Conservation (phyloP, 2,113 vertebrate species). For the Oriolus oriolus region DNA sequence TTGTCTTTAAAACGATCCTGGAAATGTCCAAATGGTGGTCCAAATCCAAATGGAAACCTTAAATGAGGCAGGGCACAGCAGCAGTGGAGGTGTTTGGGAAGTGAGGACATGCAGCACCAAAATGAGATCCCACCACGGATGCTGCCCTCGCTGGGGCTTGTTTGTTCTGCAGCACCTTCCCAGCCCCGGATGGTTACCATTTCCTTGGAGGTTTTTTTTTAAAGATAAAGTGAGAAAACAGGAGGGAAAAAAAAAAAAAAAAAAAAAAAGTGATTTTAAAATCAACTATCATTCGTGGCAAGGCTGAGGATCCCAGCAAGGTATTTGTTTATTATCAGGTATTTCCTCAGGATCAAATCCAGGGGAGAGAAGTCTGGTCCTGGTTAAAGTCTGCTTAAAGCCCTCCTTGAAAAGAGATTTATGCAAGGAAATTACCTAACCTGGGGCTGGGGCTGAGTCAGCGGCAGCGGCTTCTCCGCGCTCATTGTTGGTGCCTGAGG, state of each 20-base stretch:
- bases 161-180: slow-evolving; percentile 8
- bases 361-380: slow-evolving; percentile 30
- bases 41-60: not conserved
- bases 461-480: not conserved
- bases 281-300: slow-evolving; percentile 51
- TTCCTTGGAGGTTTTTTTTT: not conserved
- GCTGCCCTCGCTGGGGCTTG: not conserved
- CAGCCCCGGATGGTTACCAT: not conserved
- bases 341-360: slow-evolving; percentile 27
- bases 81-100: not conserved
- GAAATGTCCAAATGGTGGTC: not conserved
- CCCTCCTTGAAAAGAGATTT: slow-evolving; percentile 39
- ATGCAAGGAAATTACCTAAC: slow-evolving; percentile 68
- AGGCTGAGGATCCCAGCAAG: slow-evolving; percentile 36
- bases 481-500: not conserved
- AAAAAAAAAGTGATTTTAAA: not conserved
- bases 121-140: fast-evolving
- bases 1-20: not conserved
- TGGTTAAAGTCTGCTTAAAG: slow-evolving; percentile 38
- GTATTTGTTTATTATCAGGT: slow-evolving; percentile 61
- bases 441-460: slow-evolving; percentile 37
- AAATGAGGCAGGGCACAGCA: not conserved
- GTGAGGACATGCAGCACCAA: not conserved
- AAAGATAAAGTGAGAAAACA: slow-evolving; percentile 37
- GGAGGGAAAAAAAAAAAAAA: not conserved